Evolutionary conservation across 1,140 invertebrate genomes (phyloP), one percentile per base, ranked within the genome.

Genomic region (Anastrepha ludens): DNA sequence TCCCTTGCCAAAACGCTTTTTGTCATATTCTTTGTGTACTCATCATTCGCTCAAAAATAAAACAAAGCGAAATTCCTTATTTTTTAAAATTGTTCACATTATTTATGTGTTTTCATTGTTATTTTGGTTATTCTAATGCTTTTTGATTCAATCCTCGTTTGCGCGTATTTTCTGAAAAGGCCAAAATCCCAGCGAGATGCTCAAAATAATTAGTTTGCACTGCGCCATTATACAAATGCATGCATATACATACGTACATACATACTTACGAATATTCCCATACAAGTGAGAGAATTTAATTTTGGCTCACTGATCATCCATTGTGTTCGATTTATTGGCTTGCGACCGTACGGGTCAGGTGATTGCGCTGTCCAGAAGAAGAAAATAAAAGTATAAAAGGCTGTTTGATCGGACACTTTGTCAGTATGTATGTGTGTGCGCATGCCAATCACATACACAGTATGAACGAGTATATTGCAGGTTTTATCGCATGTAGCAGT

Each of bases 301-400:
- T 62, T 62, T 62, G n/a, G 60, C 60, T 62, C 13, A 62, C 9
- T 62, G 60, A 62, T 62, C 8, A 62, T 17, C 60, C n/a, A 62
- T 62, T 62, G 60, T 62, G 70, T 74, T 74, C 41, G 44, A 47
- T 74, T 47, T 47, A 47, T 74, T 74, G 70, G 70, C 70, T 74
- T 74, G 44, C 9, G 44, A 41, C 70, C 70, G 47, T 50, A 41
- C 41, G 47, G 41, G 41, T 74, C 70, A 47, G 44, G 70, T 74
- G 44, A 74, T 74, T 74, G 41, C 8, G 15, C 15, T 7, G 70
- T 47, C 70, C 70, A 74, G 41, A 67, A 74, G 70, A 15, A n/a
- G 15, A 47, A 44, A 74, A 47, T 50, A 47, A n/a, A 11, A 11
- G 3, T 74, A 13, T 47, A 44, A 29, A 20, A 41, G 39, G 64